These are phyloP conservation scores for Heteromyza rotundicornis DNA, from an alignment of 2,888 invertebrate genomes.

Conservation along the genomic window DNA sequence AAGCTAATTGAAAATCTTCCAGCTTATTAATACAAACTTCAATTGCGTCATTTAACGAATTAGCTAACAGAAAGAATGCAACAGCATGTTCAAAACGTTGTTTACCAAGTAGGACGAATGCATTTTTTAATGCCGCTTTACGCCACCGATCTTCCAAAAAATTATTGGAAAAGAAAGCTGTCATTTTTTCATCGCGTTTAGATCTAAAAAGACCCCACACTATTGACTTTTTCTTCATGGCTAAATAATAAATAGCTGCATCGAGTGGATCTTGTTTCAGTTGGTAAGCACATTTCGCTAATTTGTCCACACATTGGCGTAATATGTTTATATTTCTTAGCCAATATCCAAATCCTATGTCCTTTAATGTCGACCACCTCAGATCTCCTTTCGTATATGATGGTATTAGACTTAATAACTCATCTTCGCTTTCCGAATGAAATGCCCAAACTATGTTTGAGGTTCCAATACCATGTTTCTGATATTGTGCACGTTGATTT, in stretches of 20 bases:
- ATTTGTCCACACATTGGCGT: constrained; percentile 84
- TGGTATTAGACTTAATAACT: constrained; percentile 87
- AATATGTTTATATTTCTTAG: constrained; percentile 82
- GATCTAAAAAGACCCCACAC: constrained; percentile 95
- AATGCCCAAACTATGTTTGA: constrained; percentile 98
- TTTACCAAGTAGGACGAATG: constrained; percentile 93
- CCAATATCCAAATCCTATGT: constrained; percentile 97
- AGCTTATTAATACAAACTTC: constrained; percentile 85
- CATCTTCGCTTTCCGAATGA: constrained; percentile 97
- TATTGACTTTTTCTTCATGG: constrained; percentile 97
- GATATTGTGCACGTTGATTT: constrained; percentile 83
- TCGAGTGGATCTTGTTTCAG: constrained; percentile 94
- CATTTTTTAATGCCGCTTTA: constrained; percentile 97
- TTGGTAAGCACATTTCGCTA: constrained; percentile 94
- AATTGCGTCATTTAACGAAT: constrained; percentile 92
- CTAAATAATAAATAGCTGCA: constrained; percentile 95
- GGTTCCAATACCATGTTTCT: constrained; percentile 84
- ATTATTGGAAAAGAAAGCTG: constrained; percentile 92
- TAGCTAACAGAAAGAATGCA: constrained; percentile 96
- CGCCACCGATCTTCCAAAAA: constrained; percentile 94
- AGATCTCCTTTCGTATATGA: constrained; percentile 84
- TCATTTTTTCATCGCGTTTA: constrained; percentile 89
- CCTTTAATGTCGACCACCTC: constrained; percentile 89
- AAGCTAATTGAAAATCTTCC: constrained; percentile 93
- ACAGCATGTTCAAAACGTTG: constrained; percentile 98